These are phyloP conservation scores for Tinea semifulvella DNA, from an alignment of 2,888 invertebrate species.

Conservation along the genomic window DNA sequence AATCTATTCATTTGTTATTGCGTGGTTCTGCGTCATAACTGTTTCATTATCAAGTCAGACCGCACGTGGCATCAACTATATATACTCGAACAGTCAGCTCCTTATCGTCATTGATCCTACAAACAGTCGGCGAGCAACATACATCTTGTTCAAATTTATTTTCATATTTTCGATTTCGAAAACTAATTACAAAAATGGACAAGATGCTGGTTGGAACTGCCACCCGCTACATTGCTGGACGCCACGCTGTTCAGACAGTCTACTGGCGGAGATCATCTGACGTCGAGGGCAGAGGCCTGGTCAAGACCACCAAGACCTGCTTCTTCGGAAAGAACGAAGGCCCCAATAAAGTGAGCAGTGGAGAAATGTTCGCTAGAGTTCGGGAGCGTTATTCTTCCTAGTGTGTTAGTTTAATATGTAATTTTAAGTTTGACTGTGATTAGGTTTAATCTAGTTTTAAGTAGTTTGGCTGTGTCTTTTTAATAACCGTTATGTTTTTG, in stretches of 20 bases:
- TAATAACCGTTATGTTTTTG: background rate
- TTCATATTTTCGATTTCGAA: slow-evolving; percentile 10
- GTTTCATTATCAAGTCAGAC: slow-evolving; percentile 12
- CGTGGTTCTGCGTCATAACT: slow-evolving; percentile 9
- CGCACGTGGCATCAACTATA: slow-evolving; percentile 17
- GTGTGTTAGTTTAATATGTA: slow-evolving; percentile 2
- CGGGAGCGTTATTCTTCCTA: slow-evolving; percentile 42
- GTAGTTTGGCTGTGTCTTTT: background rate
- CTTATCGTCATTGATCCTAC: slow-evolving; percentile 31
- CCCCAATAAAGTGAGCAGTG: slow-evolving; percentile 48
- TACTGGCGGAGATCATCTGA: slow-evolving; percentile 74
- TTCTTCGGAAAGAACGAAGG: slow-evolving; percentile 65
- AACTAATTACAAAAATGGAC: slow-evolving; percentile 33
- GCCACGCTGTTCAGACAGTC: slow-evolving; percentile 78
- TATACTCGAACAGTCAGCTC: slow-evolving; percentile 14
- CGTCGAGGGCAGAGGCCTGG: slow-evolving; percentile 48
- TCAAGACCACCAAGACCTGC: slow-evolving; percentile 66
- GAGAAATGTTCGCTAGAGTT: slow-evolving; percentile 54
- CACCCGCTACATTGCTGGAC: slow-evolving; percentile 76
- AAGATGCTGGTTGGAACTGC: slow-evolving; percentile 73
- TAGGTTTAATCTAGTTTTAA: slow-evolving; percentile 8
- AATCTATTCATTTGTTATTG: background rate
- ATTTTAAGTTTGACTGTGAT: slow-evolving; percentile 10
- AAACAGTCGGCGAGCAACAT: slow-evolving; percentile 6
- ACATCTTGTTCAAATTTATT: slow-evolving; percentile 7